Evolutionary conservation across 1,140 invertebrate species (phyloP).

Genomic region (Magallana angulata): DNA sequence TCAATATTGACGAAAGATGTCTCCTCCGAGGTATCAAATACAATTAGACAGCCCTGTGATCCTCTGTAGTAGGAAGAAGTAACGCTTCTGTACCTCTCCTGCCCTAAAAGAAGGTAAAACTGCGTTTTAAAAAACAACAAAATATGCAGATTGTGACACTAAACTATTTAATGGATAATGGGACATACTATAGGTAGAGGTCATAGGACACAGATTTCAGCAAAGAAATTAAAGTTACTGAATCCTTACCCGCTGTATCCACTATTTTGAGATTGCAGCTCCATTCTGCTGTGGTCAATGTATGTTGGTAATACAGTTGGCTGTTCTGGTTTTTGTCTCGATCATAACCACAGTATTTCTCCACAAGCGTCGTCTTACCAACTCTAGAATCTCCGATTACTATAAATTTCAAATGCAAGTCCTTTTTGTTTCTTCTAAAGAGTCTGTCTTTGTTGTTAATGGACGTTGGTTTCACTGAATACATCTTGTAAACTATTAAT

Average conservation of each 20-base stretch:
- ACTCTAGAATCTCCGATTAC: constrained; percentile 36
- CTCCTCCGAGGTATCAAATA: constrained; percentile 65
- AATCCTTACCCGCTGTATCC: constrained; percentile 22
- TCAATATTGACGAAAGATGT: constrained; percentile 64
- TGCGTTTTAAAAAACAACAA: no score
- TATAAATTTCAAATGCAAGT: constrained; percentile 33
- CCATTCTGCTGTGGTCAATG: not conserved
- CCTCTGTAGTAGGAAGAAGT: constrained; percentile 76
- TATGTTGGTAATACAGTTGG: not conserved
- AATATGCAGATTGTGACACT: no score
- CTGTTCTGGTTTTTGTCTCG: not conserved
- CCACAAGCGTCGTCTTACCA: constrained; percentile 31
- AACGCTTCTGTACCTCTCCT: constrained; percentile 88
- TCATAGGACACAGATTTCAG: no score
- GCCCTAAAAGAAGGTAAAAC: constrained; percentile 83
- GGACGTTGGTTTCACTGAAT: constrained; percentile 2
- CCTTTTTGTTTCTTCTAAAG: not conserved
- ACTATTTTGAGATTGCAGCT: constrained; percentile 24
- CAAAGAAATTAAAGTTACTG: no score
- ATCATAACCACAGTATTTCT: not conserved
- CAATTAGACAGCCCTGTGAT: constrained; percentile 69
- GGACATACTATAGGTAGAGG: no score
- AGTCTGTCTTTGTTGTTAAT: not conserved
- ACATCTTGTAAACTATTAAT: not conserved
- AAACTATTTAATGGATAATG: no score